Percentiles rank a stretch among this genome's conserved stretches.
Evolutionary conservation across 2,797 vertebrate genomes (phyloP).

Genomic region (Microhierax caerulescens): DNA sequence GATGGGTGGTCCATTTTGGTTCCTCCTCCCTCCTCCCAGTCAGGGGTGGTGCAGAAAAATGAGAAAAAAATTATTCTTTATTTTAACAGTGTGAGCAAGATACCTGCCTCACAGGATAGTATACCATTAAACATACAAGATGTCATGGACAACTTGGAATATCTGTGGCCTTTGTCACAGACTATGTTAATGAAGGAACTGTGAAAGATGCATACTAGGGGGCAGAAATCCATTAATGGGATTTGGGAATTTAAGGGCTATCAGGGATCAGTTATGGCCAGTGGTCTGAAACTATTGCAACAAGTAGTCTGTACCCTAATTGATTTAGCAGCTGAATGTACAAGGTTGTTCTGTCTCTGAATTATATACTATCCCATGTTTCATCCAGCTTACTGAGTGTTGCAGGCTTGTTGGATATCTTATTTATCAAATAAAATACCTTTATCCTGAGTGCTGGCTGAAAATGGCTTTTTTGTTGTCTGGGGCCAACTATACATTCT

Average conservation of each 20-base stretch:
- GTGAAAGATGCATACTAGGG: background rate
- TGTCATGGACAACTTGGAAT: background rate
- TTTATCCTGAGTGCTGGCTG: background rate
- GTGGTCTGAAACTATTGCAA: background rate
- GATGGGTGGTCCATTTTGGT: no score
- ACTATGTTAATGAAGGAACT: background rate
- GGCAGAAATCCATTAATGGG: background rate
- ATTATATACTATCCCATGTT: background rate
- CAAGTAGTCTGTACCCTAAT: background rate
- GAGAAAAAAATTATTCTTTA: background rate
- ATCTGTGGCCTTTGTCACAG: background rate
- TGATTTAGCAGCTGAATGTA: background rate
- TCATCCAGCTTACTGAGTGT: background rate
- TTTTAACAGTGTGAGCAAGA: background rate
- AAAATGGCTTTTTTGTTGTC: background rate
- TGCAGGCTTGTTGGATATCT: background rate
- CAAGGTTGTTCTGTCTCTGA: background rate
- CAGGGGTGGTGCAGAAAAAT: background rate
- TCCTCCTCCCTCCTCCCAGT: accelerated
- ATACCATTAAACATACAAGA: background rate
- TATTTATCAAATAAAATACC: background rate
- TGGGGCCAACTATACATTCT: background rate
- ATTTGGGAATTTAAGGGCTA: background rate
- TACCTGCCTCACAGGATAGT: background rate
- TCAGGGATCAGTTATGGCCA: background rate